Evolutionary conservation across 1,140 invertebrate species (phyloP).

Genomic region (Trinorchestia longiramus): DNA sequence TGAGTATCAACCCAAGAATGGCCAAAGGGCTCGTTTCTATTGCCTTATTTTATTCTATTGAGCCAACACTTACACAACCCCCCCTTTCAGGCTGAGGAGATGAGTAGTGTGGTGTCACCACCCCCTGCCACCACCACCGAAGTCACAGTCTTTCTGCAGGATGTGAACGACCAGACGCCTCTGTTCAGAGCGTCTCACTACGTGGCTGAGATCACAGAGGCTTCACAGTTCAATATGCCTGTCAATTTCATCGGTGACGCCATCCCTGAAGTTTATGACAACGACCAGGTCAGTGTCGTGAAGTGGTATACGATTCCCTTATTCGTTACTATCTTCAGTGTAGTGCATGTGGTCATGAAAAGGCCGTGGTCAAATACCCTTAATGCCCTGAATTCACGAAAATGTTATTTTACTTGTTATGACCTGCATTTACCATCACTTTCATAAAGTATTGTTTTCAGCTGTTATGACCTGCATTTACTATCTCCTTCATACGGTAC

Average conservation of each 20-base stretch:
- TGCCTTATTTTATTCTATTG: neutral
- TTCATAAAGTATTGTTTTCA: too few species aligned
- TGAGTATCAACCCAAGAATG: too few species aligned
- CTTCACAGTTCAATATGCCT: conserved; percentile 90
- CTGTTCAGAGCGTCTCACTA: conserved; percentile 84
- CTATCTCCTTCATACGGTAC: too few species aligned
- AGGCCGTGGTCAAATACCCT: too few species aligned
- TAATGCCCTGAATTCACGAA: too few species aligned
- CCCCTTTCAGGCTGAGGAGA: conserved; percentile 36
- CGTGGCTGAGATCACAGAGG: conserved; percentile 90
- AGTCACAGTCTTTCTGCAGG: conserved; percentile 91
- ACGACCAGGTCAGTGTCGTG: conserved; percentile 85
- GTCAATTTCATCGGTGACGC: conserved; percentile 85
- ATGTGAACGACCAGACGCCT: conserved; percentile 91
- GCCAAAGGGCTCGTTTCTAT: too few species aligned
- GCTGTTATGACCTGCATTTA: too few species aligned
- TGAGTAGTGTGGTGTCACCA: conserved; percentile 73
- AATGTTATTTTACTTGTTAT: too few species aligned
- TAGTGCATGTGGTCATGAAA: too few species aligned
- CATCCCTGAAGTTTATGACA: conserved; percentile 89
- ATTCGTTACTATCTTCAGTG: too few species aligned
- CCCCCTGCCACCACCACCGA: conserved; percentile 85
- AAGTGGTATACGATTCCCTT: too few species aligned
- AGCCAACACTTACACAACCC: neutral
- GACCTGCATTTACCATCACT: too few species aligned